phyloP scores from a whole-genome alignment of 2,888 invertebrate species.

The Microplitis manilae region DNA sequence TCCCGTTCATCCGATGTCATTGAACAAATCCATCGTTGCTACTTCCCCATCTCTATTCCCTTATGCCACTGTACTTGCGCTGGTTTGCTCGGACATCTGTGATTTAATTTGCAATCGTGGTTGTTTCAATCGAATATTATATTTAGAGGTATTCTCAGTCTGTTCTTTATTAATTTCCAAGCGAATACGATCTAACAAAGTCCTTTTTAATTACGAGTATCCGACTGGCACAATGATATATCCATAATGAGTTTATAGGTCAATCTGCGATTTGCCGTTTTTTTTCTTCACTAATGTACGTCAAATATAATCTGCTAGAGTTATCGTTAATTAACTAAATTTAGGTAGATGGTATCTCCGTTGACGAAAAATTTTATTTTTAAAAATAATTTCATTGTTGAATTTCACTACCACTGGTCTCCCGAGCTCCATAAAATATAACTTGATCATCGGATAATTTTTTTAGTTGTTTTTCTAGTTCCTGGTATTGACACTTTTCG shows the following conservation, averaged over 20 bases:
- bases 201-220: background rate
- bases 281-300: background rate
- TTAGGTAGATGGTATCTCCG: background rate
- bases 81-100: background rate
- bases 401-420: background rate
- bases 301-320: background rate
- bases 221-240: background rate
- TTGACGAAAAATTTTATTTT: background rate
- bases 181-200: background rate
- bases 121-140: background rate
- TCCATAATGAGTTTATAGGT: background rate
- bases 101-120: constrained; percentile 18
- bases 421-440: background rate
- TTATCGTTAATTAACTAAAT: background rate
- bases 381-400: background rate
- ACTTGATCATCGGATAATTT: background rate
- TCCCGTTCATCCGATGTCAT: background rate
- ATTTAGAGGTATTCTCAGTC: background rate
- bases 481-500: constrained; percentile 20
- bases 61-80: background rate
- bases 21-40: background rate
- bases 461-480: background rate
- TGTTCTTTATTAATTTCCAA: background rate
- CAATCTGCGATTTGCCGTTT: background rate
- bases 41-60: background rate